Evolutionary conservation across 2,888 invertebrate genomes (phyloP).

Genomic region (Drosophila neoperkinsi): DNA sequence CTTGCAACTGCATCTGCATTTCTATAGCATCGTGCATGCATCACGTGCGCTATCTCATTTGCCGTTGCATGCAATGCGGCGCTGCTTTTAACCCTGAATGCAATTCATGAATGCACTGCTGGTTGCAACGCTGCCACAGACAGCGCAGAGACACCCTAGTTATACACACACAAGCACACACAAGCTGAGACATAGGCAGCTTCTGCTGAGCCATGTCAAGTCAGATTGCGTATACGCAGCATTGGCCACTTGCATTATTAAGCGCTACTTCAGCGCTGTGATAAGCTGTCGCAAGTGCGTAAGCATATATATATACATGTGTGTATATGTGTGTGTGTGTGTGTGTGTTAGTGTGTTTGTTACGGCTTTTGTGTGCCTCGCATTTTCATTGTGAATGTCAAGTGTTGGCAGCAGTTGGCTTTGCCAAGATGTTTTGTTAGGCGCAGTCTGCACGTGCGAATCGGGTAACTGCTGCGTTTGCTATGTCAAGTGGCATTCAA

Average conservation of each 20-base stretch:
- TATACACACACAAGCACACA: constrained; percentile 7
- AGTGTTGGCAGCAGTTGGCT: constrained; percentile 70
- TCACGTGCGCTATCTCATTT: constrained; percentile 74
- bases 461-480: constrained; percentile 49
- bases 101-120: constrained; percentile 66
- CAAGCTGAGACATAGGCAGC: background rate
- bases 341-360: constrained; percentile 16
- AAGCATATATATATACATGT: background rate
- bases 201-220: constrained; percentile 26
- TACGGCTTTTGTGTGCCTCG: constrained; percentile 39
- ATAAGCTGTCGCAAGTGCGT: constrained; percentile 66
- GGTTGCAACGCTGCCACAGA: constrained; percentile 38
- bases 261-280: constrained; percentile 61
- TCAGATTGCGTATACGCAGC: constrained; percentile 77
- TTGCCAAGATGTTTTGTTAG: constrained; percentile 66
- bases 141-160: constrained; percentile 61
- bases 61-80: constrained; percentile 61
- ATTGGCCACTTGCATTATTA: constrained; percentile 78
- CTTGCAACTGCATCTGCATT: constrained; percentile 31
- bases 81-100: constrained; percentile 77
- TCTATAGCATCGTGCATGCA: constrained; percentile 38
- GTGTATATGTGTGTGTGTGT: constrained; percentile 19
- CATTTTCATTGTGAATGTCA: constrained; percentile 78
- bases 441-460: constrained; percentile 36
- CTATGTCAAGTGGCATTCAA: constrained; percentile 74